These are phyloP conservation scores for Zelostemma sp. DNA, from an alignment of 1,140 invertebrate genomes.

Conservation along the genomic window DNA sequence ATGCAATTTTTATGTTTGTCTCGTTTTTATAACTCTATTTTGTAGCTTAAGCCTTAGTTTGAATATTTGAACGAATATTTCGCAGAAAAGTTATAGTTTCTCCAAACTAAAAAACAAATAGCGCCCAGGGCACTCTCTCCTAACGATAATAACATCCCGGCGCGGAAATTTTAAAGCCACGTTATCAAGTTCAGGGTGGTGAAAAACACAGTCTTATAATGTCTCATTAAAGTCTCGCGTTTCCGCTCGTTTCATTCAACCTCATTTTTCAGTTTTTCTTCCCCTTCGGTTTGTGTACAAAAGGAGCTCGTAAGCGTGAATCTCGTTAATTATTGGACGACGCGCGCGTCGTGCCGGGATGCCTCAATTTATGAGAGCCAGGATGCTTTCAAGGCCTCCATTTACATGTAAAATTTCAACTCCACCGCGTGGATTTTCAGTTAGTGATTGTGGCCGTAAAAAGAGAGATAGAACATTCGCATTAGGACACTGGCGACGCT, in stretches of 20 bases:
- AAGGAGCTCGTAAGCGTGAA: slow-evolving; percentile 15
- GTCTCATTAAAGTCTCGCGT: not conserved
- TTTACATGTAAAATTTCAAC: slow-evolving; percentile 32
- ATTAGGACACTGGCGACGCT: slow-evolving; percentile 32
- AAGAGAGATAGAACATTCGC: slow-evolving; percentile 50
- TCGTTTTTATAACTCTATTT: too few relatives aligned
- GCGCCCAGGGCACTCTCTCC: too few relatives aligned
- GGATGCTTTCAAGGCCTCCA: slow-evolving; percentile 31
- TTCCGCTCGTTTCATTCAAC: not conserved
- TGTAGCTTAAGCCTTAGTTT: too few relatives aligned
- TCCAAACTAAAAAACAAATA: too few relatives aligned
- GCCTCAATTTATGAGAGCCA: slow-evolving; percentile 32
- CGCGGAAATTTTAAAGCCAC: too few relatives aligned
- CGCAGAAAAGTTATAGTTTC: too few relatives aligned
- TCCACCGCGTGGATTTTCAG: slow-evolving; percentile 26
- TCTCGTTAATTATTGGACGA: slow-evolving; percentile 29
- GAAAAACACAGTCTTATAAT: not conserved
- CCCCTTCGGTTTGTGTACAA: not conserved
- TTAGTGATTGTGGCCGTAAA: slow-evolving; percentile 32
- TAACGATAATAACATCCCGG: too few relatives aligned
- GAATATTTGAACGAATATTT: too few relatives aligned
- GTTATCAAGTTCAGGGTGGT: too few relatives aligned
- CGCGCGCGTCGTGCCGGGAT: slow-evolving; percentile 15
- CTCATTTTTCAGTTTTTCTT: not conserved
- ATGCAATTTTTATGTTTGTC: too few relatives aligned